Percentiles rank a stretch among this genome's conserved stretches.
phyloP scores from a whole-genome alignment of 2,888 invertebrate genomes.

The Baccha elongata region DNA sequence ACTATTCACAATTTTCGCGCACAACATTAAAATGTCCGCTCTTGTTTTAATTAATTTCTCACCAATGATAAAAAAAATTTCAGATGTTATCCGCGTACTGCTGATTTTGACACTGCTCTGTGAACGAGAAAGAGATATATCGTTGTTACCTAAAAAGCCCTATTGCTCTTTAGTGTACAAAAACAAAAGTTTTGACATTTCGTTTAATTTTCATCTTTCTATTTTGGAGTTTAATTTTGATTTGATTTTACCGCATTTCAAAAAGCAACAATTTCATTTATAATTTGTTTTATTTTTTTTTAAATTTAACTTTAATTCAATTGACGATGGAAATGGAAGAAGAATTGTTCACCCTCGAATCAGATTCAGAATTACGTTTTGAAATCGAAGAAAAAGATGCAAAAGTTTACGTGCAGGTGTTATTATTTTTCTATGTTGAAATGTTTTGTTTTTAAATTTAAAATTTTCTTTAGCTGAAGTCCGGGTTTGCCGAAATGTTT shows the following conservation, averaged over 20 bases:
- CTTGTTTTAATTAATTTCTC: too few species aligned
- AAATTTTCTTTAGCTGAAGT: constrained; percentile 88
- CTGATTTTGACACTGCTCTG: too few species aligned
- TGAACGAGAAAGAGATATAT: too few species aligned
- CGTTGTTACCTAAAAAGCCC: too few species aligned
- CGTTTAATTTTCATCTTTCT: neutral
- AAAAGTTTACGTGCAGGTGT: constrained; percentile 91
- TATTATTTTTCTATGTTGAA: too few species aligned
- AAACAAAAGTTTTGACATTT: neutral
- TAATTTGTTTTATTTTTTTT: neutral
- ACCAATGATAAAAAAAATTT: too few species aligned
- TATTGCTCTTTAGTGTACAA: too few species aligned
- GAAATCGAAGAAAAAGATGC: constrained; percentile 95
- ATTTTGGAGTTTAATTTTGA: neutral
- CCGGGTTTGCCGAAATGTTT: constrained; percentile 97
- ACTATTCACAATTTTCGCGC: too few species aligned
- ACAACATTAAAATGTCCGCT: too few species aligned
- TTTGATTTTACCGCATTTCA: too few species aligned
- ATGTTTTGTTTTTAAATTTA: too few species aligned
- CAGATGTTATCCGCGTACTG: too few species aligned
- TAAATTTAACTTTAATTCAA: neutral
- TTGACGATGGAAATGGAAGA: constrained; percentile 70
- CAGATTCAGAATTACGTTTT: constrained; percentile 95
- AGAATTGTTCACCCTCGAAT: constrained; percentile 91
- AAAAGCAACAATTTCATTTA: neutral